Evolutionary conservation across 1,140 invertebrate species (phyloP).

Genomic region (Lerema accius): DNA sequence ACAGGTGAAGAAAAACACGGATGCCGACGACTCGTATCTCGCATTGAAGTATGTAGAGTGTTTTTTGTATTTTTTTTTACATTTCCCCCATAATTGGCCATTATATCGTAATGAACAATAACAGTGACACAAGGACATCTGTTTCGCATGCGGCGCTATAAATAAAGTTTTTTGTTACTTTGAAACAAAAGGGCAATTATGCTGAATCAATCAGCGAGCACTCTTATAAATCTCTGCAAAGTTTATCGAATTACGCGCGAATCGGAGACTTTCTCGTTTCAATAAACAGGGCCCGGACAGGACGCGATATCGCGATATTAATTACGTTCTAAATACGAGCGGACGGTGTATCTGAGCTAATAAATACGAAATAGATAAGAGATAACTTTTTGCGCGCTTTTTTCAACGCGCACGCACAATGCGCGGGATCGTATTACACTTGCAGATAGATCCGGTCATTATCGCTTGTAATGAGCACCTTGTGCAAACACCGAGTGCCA

Average conservation of each 20-base stretch:
- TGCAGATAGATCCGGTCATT: slow-evolving; percentile 59
- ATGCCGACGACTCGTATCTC: slow-evolving; percentile 16
- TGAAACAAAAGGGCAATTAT: slow-evolving; percentile 13
- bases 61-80: slow-evolving; percentile 30
- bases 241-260: slow-evolving; percentile 28
- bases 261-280: slow-evolving; percentile 16
- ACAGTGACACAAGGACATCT: slow-evolving; percentile 25
- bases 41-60: slow-evolving; percentile 25
- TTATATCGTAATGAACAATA: slow-evolving; percentile 32
- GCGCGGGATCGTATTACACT: slow-evolving; percentile 50
- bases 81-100: slow-evolving; percentile 30
- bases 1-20: slow-evolving; percentile 32
- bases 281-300: slow-evolving; percentile 16
- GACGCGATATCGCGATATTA: slow-evolving; percentile 28
- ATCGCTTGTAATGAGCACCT: slow-evolving; percentile 57
- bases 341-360: slow-evolving; percentile 32
- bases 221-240: slow-evolving; percentile 2
- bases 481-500: slow-evolving; percentile 35
- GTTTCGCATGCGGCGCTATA: slow-evolving; percentile 15
- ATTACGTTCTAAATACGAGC: slow-evolving; percentile 31
- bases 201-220: slow-evolving; percentile 8
- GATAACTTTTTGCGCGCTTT: slow-evolving; percentile 34
- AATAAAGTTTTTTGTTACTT: slow-evolving; percentile 21
- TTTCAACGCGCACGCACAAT: slow-evolving; percentile 33
- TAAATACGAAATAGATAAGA: slow-evolving; percentile 39